phyloP scores from a whole-genome alignment of 2,113 vertebrate genomes.

The Dolichallabes microphthalmus region DNA sequence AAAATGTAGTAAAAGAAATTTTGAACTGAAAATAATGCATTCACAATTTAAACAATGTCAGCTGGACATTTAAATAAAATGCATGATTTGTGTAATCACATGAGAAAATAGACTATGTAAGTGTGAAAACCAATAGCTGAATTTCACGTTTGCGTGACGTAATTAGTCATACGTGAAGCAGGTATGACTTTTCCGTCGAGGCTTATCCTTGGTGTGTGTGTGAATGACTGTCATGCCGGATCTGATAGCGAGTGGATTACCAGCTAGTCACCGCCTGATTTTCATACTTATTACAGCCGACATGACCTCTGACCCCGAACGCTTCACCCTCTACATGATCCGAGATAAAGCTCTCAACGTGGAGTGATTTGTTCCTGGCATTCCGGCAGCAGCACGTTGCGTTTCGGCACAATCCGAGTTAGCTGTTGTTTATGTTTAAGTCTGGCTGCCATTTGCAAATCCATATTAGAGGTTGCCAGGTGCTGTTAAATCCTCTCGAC shows the following conservation, averaged over 20 bases:
- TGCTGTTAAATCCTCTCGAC: slow-evolving; percentile 74
- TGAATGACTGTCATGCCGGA: not conserved
- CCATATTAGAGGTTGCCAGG: slow-evolving; percentile 64
- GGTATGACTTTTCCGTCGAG: not conserved
- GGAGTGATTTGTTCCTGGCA: not conserved
- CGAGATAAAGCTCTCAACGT: not conserved
- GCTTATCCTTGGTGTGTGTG: not conserved
- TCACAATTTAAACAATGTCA: no score
- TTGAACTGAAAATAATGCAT: no score
- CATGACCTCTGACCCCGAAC: slow-evolving; percentile 7
- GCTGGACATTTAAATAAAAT: not conserved
- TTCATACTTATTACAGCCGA: not conserved
- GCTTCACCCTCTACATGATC: slow-evolving; percentile 1
- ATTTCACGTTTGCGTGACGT: not conserved
- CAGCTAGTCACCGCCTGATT: not conserved
- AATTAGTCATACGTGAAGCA: not conserved
- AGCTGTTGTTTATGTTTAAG: slow-evolving; percentile 51
- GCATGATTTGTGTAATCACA: not conserved
- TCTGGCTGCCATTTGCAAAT: slow-evolving; percentile 62
- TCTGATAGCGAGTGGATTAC: slow-evolving; percentile 9
- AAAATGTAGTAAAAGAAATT: no score
- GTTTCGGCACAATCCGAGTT: not conserved
- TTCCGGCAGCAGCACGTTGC: not conserved
- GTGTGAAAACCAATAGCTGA: not conserved
- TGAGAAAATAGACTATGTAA: not conserved